Evolutionary conservation across 2,113 vertebrate species (phyloP), one percentile per base, ranked within the genome.

Genomic region (Rhizomys pruinosus): DNA sequence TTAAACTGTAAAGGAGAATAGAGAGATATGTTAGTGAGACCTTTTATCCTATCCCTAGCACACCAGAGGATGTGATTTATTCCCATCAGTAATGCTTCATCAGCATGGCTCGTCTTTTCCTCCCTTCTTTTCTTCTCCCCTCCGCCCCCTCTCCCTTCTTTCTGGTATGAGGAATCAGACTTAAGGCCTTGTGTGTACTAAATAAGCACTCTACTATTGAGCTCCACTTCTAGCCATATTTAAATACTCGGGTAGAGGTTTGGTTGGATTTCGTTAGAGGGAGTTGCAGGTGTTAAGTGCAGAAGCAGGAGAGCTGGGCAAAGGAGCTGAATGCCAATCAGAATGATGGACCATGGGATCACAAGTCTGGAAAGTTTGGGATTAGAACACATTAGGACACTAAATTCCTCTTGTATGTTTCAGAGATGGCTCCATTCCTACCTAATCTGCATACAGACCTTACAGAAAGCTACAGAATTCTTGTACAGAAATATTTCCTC

Each of bases 401-500:
- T 66, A 84, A 84, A 73, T 76, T 94, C 69, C 55, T 89, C 77
- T 79, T 78, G 66, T 29, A 63, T 22, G 29, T 69, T 69, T 84
- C 57, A 72, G 3, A 85, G 72, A 87, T 4, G 20, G 76, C 37
- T 92, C 84, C 27, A 63, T 52, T 79, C 91, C 84, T 78, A 71
- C 25, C 71, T 82, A 59, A 90, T 86, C 90, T 87, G 85, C 29
- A 87, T 20, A 61, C 64, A 27, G 79, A 86, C 91, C 29, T 84
- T 44, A 61, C n/a, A 29, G 61, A 71, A 82, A 92, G 78, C 74
- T 68, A 37, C 57, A 93, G 88, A 93, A 96, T 52, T 92, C 95
- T 86, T 78, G 78, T 32, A 76, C 73, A 52, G 47, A 32, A 96
- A 97, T 88, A 89, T 55, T 95, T 87, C 84, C 93, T 95, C 74